Evolutionary conservation across 2,113 vertebrate species (phyloP).

Genomic region (Peucedramus taeniatus): DNA sequence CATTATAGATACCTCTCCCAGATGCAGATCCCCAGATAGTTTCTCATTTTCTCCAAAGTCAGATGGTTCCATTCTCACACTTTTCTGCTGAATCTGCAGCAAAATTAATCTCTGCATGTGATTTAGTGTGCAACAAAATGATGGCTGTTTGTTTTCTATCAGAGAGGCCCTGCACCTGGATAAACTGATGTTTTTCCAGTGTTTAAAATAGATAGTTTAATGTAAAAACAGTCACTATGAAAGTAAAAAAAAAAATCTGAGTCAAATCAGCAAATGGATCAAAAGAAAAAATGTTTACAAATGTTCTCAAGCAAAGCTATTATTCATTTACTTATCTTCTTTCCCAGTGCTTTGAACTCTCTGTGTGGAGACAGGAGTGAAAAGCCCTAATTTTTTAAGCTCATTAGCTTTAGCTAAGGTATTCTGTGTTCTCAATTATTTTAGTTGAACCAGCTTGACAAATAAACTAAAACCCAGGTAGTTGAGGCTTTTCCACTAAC

Average conservation of each 20-base stretch:
- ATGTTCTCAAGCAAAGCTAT: not conserved
- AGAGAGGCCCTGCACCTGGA: not conserved
- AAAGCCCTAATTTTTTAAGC: slow-evolving; percentile 11
- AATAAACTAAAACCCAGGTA: not conserved
- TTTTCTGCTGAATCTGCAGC: not conserved
- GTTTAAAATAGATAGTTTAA: not conserved
- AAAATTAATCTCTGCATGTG: not conserved
- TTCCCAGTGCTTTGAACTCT: not conserved
- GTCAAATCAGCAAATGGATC: not conserved
- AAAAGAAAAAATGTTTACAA: slow-evolving; percentile 6
- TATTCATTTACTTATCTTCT: not conserved
- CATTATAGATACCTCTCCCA: not conserved
- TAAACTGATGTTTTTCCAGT: not conserved
- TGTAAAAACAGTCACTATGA: not conserved
- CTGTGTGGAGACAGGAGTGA: not conserved
- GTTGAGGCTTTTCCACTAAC: not conserved
- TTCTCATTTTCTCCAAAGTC: not conserved
- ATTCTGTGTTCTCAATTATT: not conserved
- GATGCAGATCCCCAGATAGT: not conserved
- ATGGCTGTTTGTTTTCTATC: not conserved
- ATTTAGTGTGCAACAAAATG: not conserved
- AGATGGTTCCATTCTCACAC: not conserved
- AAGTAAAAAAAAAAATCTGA: not conserved
- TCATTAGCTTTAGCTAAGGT: not conserved
- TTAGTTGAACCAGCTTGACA: not conserved